Evolutionary conservation across 2,888 invertebrate genomes (phyloP), one percentile per base, ranked within the genome.

Genomic region (Psylliodes chrysocephalus): DNA sequence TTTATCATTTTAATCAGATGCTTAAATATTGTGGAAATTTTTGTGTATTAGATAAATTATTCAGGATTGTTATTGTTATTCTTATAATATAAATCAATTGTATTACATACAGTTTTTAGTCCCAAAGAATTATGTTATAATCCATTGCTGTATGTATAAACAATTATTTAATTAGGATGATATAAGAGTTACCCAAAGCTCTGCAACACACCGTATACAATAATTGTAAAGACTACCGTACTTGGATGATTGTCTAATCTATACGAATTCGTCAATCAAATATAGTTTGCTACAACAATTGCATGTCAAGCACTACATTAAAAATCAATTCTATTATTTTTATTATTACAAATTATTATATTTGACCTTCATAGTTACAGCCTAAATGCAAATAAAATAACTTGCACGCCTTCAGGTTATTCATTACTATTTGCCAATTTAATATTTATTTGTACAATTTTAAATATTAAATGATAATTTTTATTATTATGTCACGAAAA

Each of bases 281-380:
- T 47, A 56, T 62, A 42, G 51, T 55, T 56, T 53, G 51, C 14
- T 10, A 62, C 56, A 35, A 30, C 49, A 56, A 42, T 8, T 56
- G 62, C 55, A 62, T 62, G 51, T 54, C 56, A 62, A 62, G 49
- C 54, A 62, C 62, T 47, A n/a, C 35, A 15, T 22, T 56, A 15
- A 56, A 28, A 28, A 51, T 33, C 22, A 44, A 53, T 52, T 52
- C 52, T 52, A 33, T 53, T 33, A 47, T 55, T 62, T 44, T 53
- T 33, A 47, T 55, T 62, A 30, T 56, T 56, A 56, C 35, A 56
- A 49, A 56, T 56, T 18, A 40, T 33, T 19, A 18, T 15, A 14
- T 42, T 51, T 42, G 56, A 52, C 62, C 56, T 56, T 56, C 56
- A 56, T 30, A 30, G n/a, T 51, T 17, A 51, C 17, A 33, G 15